Percentiles rank a stretch among this genome's conserved stretches.
These are phyloP conservation scores for Takifugu flavidus DNA, from an alignment of 2,113 vertebrate species.

Conservation along the genomic window DNA sequence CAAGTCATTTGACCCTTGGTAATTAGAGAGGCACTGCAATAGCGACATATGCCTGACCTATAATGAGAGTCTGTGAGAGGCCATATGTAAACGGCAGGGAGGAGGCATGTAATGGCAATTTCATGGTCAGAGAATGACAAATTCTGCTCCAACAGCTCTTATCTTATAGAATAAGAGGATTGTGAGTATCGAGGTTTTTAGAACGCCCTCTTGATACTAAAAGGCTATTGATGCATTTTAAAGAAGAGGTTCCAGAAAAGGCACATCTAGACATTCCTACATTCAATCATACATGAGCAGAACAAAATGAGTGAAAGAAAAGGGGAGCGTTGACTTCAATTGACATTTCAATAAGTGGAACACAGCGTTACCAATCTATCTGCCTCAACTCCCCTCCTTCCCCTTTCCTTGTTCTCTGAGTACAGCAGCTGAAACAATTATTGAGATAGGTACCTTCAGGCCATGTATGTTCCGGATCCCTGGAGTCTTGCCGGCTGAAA, in stretches of 20 bases:
- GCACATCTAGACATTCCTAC: constrained; percentile 27
- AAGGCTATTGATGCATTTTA: constrained; percentile 22
- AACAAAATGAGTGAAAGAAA: constrained; percentile 62
- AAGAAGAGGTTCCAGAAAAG: constrained; percentile 24
- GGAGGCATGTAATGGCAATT: constrained; percentile 63
- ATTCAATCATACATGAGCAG: constrained; percentile 54
- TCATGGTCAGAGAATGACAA: constrained; percentile 56
- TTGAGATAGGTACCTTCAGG: constrained; percentile 99
- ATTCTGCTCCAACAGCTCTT: constrained; percentile 34
- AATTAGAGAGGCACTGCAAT: constrained; percentile 65
- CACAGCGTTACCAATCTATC: constrained; percentile 97
- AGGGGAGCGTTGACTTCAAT: constrained; percentile 82
- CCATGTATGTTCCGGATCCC: constrained; percentile 99
- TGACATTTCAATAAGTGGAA: constrained; percentile 99
- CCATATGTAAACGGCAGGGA: constrained; percentile 42
- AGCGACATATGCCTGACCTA: constrained; percentile 60
- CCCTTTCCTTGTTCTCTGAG: constrained; percentile 46
- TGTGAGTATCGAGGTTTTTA: constrained; percentile 30
- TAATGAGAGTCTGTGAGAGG: constrained; percentile 47
- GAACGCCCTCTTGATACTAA: constrained; percentile 34
- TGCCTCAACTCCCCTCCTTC: constrained; percentile 79
- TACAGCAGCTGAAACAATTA: constrained; percentile 95
- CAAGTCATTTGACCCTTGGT: constrained; percentile 68
- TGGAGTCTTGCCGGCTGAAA: constrained; percentile 99
- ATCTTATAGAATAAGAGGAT: constrained; percentile 36